Evolutionary conservation across 2,797 vertebrate species (phyloP).

Genomic region (Syngnathus rostellatus): DNA sequence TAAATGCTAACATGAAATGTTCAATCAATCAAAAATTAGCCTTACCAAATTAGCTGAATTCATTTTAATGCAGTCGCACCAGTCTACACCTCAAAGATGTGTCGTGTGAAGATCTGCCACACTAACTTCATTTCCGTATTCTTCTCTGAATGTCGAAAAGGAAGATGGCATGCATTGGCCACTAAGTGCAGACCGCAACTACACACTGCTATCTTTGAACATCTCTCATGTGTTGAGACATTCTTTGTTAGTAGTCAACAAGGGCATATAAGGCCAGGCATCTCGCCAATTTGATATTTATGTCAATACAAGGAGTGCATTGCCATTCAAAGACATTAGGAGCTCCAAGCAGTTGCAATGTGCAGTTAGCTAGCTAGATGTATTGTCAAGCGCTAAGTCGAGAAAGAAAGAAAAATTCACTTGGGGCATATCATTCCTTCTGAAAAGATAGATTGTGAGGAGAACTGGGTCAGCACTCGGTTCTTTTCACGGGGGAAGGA

Average conservation of each 20-base stretch:
- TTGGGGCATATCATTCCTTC: neutral
- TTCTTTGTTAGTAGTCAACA: neutral
- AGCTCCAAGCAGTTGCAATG: too few species aligned
- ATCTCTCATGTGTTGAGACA: neutral
- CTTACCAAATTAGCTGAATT: slow-evolving; percentile 23
- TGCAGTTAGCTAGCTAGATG: neutral
- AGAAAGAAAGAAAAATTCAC: neutral
- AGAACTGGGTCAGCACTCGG: slow-evolving; percentile 17
- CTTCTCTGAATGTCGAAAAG: neutral
- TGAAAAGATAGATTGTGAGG: neutral
- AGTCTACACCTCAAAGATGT: neutral
- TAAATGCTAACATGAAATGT: neutral
- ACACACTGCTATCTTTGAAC: neutral
- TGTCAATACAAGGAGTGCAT: too few species aligned
- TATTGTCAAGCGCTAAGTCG: neutral
- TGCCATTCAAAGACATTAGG: too few species aligned
- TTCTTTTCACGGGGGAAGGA: slow-evolving; percentile 5
- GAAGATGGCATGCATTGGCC: neutral
- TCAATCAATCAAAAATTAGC: neutral
- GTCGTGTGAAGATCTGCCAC: neutral
- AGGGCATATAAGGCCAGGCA: too few species aligned
- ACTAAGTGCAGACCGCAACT: neutral
- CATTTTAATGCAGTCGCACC: neutral
- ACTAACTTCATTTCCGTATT: neutral
- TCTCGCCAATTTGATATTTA: too few species aligned